These are phyloP conservation scores for Drosophila grimshawi DNA, from an alignment of 1,140 invertebrate species.

Conservation along the genomic window DNA sequence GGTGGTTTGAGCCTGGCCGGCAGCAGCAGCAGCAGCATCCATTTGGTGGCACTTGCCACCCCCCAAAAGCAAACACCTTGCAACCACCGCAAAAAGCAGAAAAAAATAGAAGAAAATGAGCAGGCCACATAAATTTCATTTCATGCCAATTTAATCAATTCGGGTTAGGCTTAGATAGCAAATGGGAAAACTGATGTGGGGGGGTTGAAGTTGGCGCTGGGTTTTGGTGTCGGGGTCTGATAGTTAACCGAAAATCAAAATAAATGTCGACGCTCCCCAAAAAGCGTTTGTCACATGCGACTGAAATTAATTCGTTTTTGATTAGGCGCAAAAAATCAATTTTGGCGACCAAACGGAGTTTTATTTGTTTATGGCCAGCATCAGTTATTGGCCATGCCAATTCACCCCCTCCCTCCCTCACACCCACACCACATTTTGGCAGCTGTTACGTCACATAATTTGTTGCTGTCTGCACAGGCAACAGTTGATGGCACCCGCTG, in stretches of 20 bases:
- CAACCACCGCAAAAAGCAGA: constrained; percentile 56
- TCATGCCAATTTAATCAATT: constrained; percentile 82
- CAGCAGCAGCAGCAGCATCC: constrained; percentile 14
- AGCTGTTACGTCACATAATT: constrained; percentile 80
- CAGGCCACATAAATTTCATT: constrained; percentile 77
- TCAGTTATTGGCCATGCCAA: constrained; percentile 58
- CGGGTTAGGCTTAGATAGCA: constrained; percentile 55
- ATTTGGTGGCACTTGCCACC: constrained; percentile 35
- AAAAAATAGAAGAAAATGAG: constrained; percentile 30
- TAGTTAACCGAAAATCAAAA: constrained; percentile 41
- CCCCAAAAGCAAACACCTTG: constrained; percentile 63
- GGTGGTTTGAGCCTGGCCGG: constrained; percentile 4
- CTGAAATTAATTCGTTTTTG: constrained; percentile 81
- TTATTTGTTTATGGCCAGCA: constrained; percentile 78
- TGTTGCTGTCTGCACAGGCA: constrained; percentile 68
- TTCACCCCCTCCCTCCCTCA: not conserved
- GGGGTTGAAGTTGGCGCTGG: not conserved
- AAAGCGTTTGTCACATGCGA: constrained; percentile 75
- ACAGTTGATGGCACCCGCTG: constrained; percentile 55
- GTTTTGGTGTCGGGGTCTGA: not conserved
- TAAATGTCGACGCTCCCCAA: constrained; percentile 34
- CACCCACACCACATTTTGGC: constrained; percentile 19
- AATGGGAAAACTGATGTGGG: not conserved
- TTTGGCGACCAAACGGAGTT: constrained; percentile 71
- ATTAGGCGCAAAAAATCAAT: constrained; percentile 83